phyloP scores from a whole-genome alignment of 2,888 invertebrate species.

The Pecten maximus region DNA sequence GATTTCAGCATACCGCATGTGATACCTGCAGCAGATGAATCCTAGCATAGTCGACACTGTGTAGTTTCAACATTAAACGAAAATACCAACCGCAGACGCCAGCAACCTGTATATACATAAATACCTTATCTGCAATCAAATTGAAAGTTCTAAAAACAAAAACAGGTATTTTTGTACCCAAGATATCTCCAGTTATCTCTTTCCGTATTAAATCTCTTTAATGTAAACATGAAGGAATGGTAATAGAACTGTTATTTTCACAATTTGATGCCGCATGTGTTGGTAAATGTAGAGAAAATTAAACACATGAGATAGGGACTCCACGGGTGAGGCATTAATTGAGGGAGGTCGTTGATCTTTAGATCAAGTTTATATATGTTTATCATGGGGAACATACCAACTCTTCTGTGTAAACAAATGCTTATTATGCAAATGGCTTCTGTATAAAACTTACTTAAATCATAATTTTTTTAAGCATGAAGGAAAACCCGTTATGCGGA shows the following conservation, averaged over 20 bases:
- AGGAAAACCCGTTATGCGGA: neutral
- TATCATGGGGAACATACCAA: neutral
- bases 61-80: neutral
- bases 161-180: neutral
- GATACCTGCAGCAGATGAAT: neutral
- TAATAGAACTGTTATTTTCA: neutral
- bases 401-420: neutral
- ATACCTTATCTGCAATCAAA: neutral
- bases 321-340: neutral
- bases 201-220: neutral
- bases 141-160: slow-evolving; percentile 24
- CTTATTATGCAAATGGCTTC: neutral
- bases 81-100: neutral
- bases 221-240: neutral
- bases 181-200: neutral
- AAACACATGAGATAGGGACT: neutral
- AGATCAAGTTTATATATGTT: neutral
- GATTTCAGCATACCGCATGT: neutral
- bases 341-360: neutral
- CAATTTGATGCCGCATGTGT: slow-evolving; percentile 7
- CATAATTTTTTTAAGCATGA: neutral
- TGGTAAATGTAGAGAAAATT: neutral
- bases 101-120: neutral
- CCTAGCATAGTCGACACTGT: neutral
- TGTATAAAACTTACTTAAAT: neutral